Base-by-base conservation (phyloP, 2,113 vertebrate species). In the Ursus arctos region DNA sequence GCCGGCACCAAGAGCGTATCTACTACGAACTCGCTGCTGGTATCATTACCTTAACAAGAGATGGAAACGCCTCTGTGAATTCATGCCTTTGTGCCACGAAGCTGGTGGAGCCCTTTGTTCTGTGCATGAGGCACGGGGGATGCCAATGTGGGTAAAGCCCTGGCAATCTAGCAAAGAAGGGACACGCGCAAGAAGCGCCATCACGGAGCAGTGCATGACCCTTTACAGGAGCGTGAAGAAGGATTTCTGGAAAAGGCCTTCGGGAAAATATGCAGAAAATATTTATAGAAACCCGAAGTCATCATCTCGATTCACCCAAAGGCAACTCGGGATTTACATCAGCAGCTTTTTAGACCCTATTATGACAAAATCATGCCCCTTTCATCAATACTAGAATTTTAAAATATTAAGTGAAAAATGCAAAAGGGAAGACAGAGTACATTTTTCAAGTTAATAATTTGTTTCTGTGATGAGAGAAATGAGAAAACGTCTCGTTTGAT, bases 381-480 rank as follows among this genome's bases (percentile, higher is more conserved):
- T 94, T 92, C 36, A 76, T 95, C 71, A 74, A 31, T 65, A n/a
- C 4, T 43, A 74, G 28, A 4, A 24, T n/a, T 86, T 95, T 84
- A 67, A 88, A 96, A 87, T 84, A 87, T 47, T 57, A 83, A 93
- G 57, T 67, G 28, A 91, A 92, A 94, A 93, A 47, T 72, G 24
- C 18, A 53, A 87, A 89, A 89, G 33, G 12, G 31, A 84, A 81
- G 19, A 95, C 36, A 79, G 49, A 93, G 26, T 76, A 81, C 47
- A 49, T 94, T 80, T 74, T 69, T 80, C 82, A 87, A 4, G 15
- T 16, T 55, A 93, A 65, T n/a, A 65, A 88, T 94, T 95, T 53
- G 55, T 86, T 94, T 94, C 49, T 87, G n/a, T 69, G 59, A 80
- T 96, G 71, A 92, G 74, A 91, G 61, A 93, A 96, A 36, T 86